Evolutionary conservation across 2,113 vertebrate species (phyloP), one percentile per base, ranked within the genome.

Genomic region (Anseranas semipalmata): DNA sequence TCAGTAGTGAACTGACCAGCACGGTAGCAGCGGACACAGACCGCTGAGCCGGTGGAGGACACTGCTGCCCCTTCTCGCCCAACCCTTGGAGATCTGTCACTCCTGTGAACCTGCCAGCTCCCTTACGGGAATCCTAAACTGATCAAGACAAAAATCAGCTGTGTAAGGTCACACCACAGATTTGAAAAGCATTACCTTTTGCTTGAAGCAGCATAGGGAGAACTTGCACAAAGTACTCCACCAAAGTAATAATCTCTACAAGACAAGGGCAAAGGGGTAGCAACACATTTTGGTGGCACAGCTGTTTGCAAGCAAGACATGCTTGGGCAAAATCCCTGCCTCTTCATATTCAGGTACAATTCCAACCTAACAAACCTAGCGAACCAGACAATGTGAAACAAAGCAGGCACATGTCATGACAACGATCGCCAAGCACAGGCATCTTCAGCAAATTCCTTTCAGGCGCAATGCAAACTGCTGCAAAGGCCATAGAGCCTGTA

Each of bases 251-350:
- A n/a, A 72, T 12, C 28, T 78, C 56, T 12, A 39, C n/a, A 77
- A 65, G 52, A 46, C 17, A 94, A 52, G 50, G 25, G 62, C 37
- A 89, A 37, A 78, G 28, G n/a, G 11, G 15, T 2, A 84, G 45
- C 60, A 55, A 30, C 28, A 41, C 60, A 50, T 72, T 91, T 56
- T 2, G 4, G 53, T 8, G 39, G 48, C 82, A 90, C 39, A 70
- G n/a, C 45, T 24, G 18, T 48, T 33, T 12, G 18, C 12, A 68
- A 81, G 17, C 20, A 63, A 56, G 80, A 81, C 86, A 6, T 6
- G 76, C 55, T 77, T 28, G 48, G 77, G 87, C 66, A 92, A 87
- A 94, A 67, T 27, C 35, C 28, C 52, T 81, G 68, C 22, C n/a
- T 74, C 50, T 46, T 16, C 28, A 2, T 5, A 20, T 7, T 60